Conservation (phyloP, 2,888 invertebrate genomes). For the Microdon myrmicae region DNA sequence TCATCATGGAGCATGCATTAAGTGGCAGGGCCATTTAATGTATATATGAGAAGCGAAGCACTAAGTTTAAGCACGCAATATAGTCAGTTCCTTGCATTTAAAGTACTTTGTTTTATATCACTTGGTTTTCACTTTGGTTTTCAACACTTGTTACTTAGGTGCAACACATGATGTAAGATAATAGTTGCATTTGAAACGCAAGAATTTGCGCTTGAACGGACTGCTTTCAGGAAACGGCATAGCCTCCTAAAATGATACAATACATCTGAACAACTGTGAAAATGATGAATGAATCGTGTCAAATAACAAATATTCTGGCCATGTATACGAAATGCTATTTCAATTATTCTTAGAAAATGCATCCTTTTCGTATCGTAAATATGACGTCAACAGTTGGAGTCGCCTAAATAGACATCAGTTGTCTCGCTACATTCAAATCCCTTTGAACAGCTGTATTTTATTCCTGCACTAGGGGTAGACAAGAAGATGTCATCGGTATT, state of each 20-base stretch:
- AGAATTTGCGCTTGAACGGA: neutral
- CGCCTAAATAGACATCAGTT: slow-evolving; percentile 39
- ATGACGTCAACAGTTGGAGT: slow-evolving; percentile 47
- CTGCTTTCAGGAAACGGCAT: neutral
- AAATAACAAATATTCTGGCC: no score
- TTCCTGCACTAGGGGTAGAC: slow-evolving; percentile 48
- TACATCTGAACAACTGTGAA: neutral
- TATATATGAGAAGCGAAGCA: slow-evolving; percentile 25
- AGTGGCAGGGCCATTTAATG: no score
- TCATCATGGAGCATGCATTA: no score
- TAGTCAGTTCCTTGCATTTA: neutral
- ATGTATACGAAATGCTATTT: no score
- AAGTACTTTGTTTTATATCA: neutral
- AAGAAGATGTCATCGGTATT: slow-evolving; percentile 37
- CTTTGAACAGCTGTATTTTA: slow-evolving; percentile 45
- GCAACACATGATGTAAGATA: no score
- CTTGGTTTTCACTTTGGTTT: neutral
- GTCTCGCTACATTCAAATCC: slow-evolving; percentile 25
- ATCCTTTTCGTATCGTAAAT: slow-evolving; percentile 21
- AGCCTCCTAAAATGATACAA: neutral
- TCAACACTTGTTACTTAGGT: no score
- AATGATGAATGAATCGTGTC: no score
- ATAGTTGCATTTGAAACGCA: no score
- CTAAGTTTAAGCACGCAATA: slow-evolving; percentile 13
- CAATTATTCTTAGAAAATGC: slow-evolving; percentile 27